Evolutionary conservation across 2,888 invertebrate genomes (phyloP).

Genomic region (Caenorhabditis becei): DNA sequence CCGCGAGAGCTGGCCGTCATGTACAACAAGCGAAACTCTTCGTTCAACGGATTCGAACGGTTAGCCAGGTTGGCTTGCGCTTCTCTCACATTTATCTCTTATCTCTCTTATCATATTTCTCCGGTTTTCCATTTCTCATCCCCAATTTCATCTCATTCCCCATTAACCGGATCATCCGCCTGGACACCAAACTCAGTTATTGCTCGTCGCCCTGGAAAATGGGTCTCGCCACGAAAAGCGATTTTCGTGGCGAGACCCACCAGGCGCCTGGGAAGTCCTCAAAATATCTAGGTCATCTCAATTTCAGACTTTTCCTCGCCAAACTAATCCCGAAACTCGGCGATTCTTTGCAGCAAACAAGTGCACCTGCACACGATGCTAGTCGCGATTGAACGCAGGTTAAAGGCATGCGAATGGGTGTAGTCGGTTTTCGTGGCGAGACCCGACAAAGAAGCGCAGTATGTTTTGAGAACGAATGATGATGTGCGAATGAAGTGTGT

Average conservation of each 20-base stretch:
- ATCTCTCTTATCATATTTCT: neutral
- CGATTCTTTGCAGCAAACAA: slow-evolving; percentile 49
- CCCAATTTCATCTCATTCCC: neutral
- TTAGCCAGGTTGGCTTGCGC: slow-evolving; percentile 73
- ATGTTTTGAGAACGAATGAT: neutral
- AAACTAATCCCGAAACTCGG: slow-evolving; percentile 6
- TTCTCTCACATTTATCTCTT: slow-evolving; percentile 18
- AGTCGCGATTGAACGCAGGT: slow-evolving; percentile 60
- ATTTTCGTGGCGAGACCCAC: too few species aligned
- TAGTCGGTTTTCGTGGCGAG: slow-evolving; percentile 17
- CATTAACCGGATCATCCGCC: slow-evolving; percentile 5
- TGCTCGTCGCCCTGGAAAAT: too few species aligned
- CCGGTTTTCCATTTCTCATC: neutral
- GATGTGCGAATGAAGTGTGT: slow-evolving; percentile 5
- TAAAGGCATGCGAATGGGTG: slow-evolving; percentile 63
- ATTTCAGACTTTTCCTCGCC: slow-evolving; percentile 7
- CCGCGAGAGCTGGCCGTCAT: slow-evolving; percentile 71
- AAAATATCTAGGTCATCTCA: neutral
- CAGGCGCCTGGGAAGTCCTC: neutral
- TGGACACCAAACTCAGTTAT: slow-evolving; percentile 1
- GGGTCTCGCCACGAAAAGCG: too few species aligned
- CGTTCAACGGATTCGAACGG: slow-evolving; percentile 73
- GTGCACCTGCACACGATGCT: slow-evolving; percentile 51
- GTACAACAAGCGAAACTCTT: slow-evolving; percentile 62
- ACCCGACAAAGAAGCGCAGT: neutral